phyloP scores from a whole-genome alignment of 2,113 vertebrate species.

The Aphyosemion australe region DNA sequence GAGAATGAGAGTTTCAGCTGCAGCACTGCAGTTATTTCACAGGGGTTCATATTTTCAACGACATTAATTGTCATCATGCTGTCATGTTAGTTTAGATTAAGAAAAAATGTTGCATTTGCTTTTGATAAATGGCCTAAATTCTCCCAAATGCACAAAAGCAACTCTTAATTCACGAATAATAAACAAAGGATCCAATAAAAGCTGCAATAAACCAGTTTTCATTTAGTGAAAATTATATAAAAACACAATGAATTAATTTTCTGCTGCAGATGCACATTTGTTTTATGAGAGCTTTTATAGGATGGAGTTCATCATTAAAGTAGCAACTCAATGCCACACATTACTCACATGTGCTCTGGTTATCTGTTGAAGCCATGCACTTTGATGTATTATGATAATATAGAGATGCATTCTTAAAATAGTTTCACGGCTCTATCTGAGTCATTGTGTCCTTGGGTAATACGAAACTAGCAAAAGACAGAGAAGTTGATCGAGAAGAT shows the following conservation, averaged over 20 bases:
- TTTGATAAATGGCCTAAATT: not conserved
- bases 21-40: not conserved
- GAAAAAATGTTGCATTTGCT: not conserved
- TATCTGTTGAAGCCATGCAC: not conserved
- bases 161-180: not conserved
- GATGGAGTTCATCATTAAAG: not conserved
- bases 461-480: constrained; percentile 32
- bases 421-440: constrained; percentile 49
- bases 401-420: constrained; percentile 30
- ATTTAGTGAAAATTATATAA: not conserved
- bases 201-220: not conserved
- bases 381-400: constrained; percentile 1
- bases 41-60: not conserved
- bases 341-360: constrained; percentile 3
- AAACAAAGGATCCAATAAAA: not conserved
- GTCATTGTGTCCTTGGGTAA: constrained; percentile 38
- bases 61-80: not conserved
- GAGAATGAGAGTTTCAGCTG: not conserved
- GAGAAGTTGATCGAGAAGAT: constrained; percentile 25
- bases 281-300: not conserved
- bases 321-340: not conserved
- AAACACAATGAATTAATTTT: not conserved
- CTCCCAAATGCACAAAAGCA: not conserved
- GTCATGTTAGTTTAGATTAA: not conserved
- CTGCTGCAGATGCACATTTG: not conserved